phyloP scores from a whole-genome alignment of 2,797 vertebrate genomes.

The Acanthiza pusilla region DNA sequence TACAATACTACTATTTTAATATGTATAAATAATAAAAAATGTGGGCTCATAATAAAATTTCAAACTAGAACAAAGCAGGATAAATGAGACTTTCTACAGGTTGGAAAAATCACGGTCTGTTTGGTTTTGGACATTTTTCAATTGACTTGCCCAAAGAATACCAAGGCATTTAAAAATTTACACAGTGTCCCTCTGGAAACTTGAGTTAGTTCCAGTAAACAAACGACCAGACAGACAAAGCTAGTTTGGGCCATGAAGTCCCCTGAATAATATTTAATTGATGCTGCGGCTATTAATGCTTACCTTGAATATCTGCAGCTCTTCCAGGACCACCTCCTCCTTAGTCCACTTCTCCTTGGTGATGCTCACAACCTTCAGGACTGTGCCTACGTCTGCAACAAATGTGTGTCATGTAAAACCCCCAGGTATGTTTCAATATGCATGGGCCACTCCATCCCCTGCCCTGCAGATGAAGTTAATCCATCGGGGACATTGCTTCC shows the following conservation, averaged over 20 bases:
- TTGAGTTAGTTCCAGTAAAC: background rate
- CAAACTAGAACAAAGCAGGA: background rate
- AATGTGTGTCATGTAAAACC: background rate
- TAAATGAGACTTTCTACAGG: background rate
- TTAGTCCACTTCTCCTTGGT: slow-evolving; percentile 91
- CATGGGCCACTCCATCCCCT: background rate
- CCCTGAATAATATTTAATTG: background rate
- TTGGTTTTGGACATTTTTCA: background rate
- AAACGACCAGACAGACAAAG: background rate
- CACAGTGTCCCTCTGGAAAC: background rate
- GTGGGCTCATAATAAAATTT: background rate
- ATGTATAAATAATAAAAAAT: background rate
- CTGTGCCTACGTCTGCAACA: slow-evolving; percentile 85
- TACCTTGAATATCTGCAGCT: slow-evolving; percentile 94
- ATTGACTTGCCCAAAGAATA: background rate
- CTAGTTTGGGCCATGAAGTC: background rate
- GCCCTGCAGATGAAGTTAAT: background rate
- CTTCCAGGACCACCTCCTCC: slow-evolving; percentile 92
- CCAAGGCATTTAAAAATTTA: slow-evolving; percentile 28
- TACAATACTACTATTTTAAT: background rate
- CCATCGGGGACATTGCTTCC: background rate
- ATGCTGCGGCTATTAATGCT: background rate
- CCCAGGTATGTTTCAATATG: background rate
- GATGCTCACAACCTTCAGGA: slow-evolving; percentile 95
- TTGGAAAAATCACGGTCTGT: background rate